phyloP scores from a whole-genome alignment of 2,888 invertebrate species.

The Scaeva pyrastri region DNA sequence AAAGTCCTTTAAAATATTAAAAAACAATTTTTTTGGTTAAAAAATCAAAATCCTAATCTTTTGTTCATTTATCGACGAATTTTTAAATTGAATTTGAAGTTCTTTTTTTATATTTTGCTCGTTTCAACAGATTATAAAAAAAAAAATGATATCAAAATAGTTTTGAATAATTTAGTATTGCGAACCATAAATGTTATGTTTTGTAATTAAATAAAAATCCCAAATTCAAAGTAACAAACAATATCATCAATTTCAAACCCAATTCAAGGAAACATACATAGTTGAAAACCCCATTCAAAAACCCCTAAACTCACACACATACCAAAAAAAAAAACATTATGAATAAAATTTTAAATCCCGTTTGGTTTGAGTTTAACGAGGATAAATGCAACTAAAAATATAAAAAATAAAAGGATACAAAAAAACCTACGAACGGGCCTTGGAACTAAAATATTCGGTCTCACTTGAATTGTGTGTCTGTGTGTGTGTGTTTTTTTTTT shows the following conservation, averaged over 20 bases:
- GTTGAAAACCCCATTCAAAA: background rate
- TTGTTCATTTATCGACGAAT: too few relatives aligned
- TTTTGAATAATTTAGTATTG: conserved; percentile 22
- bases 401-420: background rate
- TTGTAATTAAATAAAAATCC: conserved; percentile 36
- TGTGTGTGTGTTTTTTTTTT: conserved; percentile 13
- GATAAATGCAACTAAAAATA: background rate
- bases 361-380: background rate
- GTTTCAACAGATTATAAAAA: background rate
- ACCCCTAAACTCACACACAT: background rate
- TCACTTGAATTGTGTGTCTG: conserved; percentile 7
- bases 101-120: too few relatives aligned
- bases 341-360: conserved; percentile 55
- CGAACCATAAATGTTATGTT: conserved; percentile 19
- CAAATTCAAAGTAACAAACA: conserved; percentile 57
- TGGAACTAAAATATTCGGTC: conserved; percentile 46
- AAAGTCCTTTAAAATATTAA: too few relatives aligned
- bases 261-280: conserved; percentile 41
- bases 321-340: conserved; percentile 28
- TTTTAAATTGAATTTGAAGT: too few relatives aligned
- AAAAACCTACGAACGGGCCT: conserved; percentile 11
- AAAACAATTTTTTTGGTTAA: too few relatives aligned
- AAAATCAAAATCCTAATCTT: too few relatives aligned
- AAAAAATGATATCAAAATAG: background rate
- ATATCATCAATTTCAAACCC: conserved; percentile 66